A percentile compares a stretch with the other conserved stretches of the same genome.
phyloP scores from a whole-genome alignment of 2,888 invertebrate species.

The Cryptocheilus praepositus region DNA sequence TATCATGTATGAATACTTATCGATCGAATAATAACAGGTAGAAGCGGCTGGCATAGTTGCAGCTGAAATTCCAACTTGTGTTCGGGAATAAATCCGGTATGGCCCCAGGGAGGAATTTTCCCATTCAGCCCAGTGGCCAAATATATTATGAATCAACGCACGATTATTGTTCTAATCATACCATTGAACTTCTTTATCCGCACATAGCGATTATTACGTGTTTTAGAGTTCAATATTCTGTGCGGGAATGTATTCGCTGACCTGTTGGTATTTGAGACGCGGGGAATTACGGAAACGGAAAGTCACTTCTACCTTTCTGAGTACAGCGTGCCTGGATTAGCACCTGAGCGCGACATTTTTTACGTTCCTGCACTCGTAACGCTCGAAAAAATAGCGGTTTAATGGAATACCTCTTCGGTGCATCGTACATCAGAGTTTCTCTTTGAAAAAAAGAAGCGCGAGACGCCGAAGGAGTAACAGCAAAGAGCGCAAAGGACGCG shows the following conservation, averaged over 20 bases:
- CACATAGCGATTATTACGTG: too few species aligned
- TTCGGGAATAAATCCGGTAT: too few species aligned
- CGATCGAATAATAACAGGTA: too few species aligned
- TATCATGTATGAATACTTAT: too few species aligned
- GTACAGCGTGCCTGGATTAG: conserved; percentile 6
- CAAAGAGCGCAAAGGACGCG: background rate
- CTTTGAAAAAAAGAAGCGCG: conserved; percentile 37
- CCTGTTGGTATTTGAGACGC: background rate
- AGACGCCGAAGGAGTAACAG: conserved; percentile 24
- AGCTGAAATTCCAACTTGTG: too few species aligned
- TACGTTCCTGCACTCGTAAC: conserved; percentile 8
- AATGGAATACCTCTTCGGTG: conserved; percentile 43
- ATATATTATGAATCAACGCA: too few species aligned
- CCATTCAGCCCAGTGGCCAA: too few species aligned
- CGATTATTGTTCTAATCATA: background rate
- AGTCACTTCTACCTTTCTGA: background rate
- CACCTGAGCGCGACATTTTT: conserved; percentile 4
- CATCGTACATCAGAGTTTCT: conserved; percentile 38
- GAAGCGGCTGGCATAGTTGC: too few species aligned
- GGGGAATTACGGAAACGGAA: background rate
- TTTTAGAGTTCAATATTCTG: too few species aligned
- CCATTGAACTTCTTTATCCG: background rate
- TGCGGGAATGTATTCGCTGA: background rate
- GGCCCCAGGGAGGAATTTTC: too few species aligned
- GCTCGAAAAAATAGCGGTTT: conserved; percentile 33